Conservation (phyloP, 2,888 invertebrate species). For the Scaptomyza parva region DNA sequence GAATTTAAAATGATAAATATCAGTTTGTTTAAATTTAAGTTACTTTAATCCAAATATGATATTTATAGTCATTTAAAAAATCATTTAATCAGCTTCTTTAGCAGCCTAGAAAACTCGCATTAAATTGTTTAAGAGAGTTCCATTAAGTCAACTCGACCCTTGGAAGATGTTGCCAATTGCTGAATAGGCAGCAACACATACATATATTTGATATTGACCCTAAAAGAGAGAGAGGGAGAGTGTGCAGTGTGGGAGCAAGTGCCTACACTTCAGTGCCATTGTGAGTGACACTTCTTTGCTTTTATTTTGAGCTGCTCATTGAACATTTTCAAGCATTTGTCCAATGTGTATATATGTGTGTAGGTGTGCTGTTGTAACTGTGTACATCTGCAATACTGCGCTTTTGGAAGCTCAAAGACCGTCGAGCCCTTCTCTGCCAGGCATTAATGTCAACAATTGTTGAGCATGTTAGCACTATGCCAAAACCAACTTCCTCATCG, state of each 20-base stretch:
- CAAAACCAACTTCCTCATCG: constrained; percentile 4
- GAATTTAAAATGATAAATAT: too few species aligned
- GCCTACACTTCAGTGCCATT: constrained; percentile 64
- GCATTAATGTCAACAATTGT: constrained; percentile 75
- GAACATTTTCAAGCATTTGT: constrained; percentile 45
- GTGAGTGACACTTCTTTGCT: constrained; percentile 62
- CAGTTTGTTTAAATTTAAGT: too few species aligned
- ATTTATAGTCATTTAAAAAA: neutral
- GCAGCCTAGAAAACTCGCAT: constrained; percentile 13
- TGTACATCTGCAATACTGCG: constrained; percentile 48
- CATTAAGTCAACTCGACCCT: constrained; percentile 33
- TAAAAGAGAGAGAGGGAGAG: constrained; percentile 7
- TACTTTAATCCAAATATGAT: too few species aligned
- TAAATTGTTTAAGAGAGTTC: constrained; percentile 33
- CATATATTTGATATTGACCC: constrained; percentile 44
- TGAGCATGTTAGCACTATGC: constrained; percentile 13
- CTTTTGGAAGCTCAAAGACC: constrained; percentile 43
- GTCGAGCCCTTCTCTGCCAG: constrained; percentile 40
- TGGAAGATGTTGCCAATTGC: constrained; percentile 61
- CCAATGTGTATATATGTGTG: constrained; percentile 12
- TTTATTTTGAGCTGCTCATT: constrained; percentile 45
- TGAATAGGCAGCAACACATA: constrained; percentile 50
- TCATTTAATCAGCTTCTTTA: neutral
- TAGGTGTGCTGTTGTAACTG: constrained; percentile 29
- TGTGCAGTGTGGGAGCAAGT: constrained; percentile 39